Evolutionary conservation across 2,113 vertebrate genomes (phyloP).

Genomic region (Corydoras maculifer): DNA sequence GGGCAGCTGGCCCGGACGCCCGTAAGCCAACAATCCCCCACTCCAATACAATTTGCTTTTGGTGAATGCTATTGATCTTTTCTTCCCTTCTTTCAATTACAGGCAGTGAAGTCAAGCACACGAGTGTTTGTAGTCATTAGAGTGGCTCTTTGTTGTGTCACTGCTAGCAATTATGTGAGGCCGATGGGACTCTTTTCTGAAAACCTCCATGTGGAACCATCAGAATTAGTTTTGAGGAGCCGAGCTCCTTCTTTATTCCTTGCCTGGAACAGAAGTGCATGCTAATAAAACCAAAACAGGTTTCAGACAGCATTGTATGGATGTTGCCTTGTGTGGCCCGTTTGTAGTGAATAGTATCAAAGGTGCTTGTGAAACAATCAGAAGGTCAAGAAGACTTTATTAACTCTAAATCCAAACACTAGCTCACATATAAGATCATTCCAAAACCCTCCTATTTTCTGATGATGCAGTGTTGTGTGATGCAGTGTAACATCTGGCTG

Average conservation of each 20-base stretch:
- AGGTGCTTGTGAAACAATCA: no score
- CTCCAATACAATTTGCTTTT: conserved; percentile 65
- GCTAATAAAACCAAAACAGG: conserved; percentile 38
- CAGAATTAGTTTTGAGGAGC: conserved; percentile 62
- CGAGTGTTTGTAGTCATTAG: conserved; percentile 69
- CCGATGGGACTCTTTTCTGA: conserved; percentile 55
- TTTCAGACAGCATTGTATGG: no score
- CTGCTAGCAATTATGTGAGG: conserved; percentile 69
- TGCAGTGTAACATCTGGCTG: no score
- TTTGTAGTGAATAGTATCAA: no score
- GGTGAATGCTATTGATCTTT: conserved; percentile 69
- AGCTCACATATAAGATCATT: no score
- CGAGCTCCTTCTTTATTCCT: conserved; percentile 49
- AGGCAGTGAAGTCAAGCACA: conserved; percentile 60
- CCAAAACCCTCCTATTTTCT: no score
- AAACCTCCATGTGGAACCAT: conserved; percentile 54
- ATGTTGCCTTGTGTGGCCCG: no score
- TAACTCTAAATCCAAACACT: no score
- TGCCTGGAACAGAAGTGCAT: conserved; percentile 56
- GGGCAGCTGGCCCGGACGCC: conserved; percentile 44
- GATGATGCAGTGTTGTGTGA: no score
- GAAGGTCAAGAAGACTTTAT: no score
- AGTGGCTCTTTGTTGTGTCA: conserved; percentile 66
- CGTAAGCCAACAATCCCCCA: conserved; percentile 37
- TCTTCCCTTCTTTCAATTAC: conserved; percentile 61